Evolutionary conservation across 2,888 invertebrate species (phyloP), one percentile per base, ranked within the genome.

Genomic region (Melikaiella ostensackeni): DNA sequence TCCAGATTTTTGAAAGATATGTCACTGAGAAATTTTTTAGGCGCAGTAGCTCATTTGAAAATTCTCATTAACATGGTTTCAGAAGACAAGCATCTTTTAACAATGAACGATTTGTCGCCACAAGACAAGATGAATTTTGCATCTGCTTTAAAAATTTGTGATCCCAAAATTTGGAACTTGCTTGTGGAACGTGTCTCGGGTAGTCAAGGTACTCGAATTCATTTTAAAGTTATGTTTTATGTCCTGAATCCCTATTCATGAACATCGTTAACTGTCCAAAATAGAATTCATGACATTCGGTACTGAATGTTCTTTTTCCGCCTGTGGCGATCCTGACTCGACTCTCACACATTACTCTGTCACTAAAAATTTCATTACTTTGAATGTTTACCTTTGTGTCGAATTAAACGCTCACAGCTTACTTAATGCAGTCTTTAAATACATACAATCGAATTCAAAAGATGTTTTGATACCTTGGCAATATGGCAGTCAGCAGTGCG

Each of bases 71-170:
- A 30, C 30, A 30, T 30, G 30, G 33, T 33, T 42, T 82, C 83
- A 16, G 84, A 84, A 80, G 84, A 85, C 70, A 82, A 83, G 46
- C 84, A 85, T 75, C 70, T 80, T 30, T 63, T 86, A 8, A 80
- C 76, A 62, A 21, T 57, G 35, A 81, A 76, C 73, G 82, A 82
- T 59, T 75, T 79, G 19, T 76, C 64, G n/a, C 46, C 59, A 27
- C 81, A 75, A 55, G 82, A 85, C 57, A 83, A 82, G 80, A 84
- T 86, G 9, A 86, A 85, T 75, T 85, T 80, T 74, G 42, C 19
- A 63, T 79, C 84, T 13, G 83, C 81, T 30, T 66, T 82, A 63
- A 81, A 80, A 83, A 80, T 84, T 57, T 77, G 38, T 50, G 55
- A 77, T 30, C 35, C 50, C 21, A 76, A 80, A 24, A 77, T 82